phyloP scores from a whole-genome alignment of 2,113 vertebrate genomes.

The Probosciger aterrimus region DNA sequence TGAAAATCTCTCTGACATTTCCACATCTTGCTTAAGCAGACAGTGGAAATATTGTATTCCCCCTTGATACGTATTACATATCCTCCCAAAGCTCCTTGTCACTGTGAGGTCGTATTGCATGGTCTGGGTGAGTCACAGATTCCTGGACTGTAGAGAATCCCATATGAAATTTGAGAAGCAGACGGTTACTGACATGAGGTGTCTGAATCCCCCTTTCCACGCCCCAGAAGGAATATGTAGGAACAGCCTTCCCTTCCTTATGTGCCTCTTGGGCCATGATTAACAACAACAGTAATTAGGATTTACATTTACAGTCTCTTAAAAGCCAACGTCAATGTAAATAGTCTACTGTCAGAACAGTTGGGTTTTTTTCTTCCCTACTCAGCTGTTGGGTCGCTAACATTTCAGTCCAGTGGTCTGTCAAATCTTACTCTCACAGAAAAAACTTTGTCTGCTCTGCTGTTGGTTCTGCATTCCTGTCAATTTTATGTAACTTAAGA shows the following conservation, averaged over 20 bases:
- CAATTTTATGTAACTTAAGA: not conserved
- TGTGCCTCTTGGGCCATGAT: not conserved
- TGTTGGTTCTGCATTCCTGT: not conserved
- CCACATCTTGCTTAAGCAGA: not conserved
- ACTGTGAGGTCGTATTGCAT: not conserved
- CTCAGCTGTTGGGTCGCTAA: fast-evolving
- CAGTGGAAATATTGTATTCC: not conserved
- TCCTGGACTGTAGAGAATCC: not conserved
- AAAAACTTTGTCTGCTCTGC: not conserved
- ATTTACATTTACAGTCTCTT: not conserved
- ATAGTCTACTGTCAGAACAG: not conserved
- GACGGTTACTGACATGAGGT: not conserved
- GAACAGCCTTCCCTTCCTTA: not conserved
- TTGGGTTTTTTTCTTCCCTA: fast-evolving
- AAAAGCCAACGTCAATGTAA: not conserved
- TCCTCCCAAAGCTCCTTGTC: not conserved
- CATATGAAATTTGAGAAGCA: not conserved
- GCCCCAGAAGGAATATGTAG: not conserved
- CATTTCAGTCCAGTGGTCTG: not conserved
- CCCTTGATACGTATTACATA: not conserved
- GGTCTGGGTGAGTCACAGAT: not conserved
- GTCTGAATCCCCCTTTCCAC: not conserved
- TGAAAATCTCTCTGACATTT: not conserved
- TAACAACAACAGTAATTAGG: not conserved
- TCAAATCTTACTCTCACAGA: not conserved